Conservation (phyloP, 2,888 invertebrate species). For the Troides helena region DNA sequence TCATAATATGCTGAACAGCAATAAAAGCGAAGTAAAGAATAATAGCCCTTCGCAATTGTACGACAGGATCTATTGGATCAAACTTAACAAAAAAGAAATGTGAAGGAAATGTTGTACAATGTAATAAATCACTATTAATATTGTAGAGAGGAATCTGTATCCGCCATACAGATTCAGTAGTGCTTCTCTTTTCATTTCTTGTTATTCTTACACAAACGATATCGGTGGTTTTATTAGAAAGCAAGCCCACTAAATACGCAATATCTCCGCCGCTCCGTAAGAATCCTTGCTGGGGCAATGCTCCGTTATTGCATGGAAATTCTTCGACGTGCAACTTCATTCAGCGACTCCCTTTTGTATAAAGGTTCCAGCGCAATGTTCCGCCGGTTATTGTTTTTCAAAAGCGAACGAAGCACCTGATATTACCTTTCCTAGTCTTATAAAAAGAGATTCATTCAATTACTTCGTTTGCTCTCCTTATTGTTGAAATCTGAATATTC, state of each 20-base stretch:
- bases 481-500: neutral
- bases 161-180: constrained; percentile 42
- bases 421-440: constrained; percentile 68
- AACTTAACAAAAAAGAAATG: constrained; percentile 15
- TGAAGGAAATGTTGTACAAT: constrained; percentile 48
- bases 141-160: constrained; percentile 67
- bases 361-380: constrained; percentile 72
- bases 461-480: constrained; percentile 45
- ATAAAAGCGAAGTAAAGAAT: neutral
- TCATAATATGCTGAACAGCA: neutral
- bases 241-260: constrained; percentile 75
- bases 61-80: constrained; percentile 4
- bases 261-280: constrained; percentile 69
- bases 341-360: constrained; percentile 71
- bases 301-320: constrained; percentile 78
- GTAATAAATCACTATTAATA: constrained; percentile 52
- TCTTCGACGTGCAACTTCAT: constrained; percentile 77
- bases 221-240: constrained; percentile 75
- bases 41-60: neutral
- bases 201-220: constrained; percentile 73
- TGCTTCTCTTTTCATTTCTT: constrained; percentile 72
- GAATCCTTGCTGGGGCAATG: constrained; percentile 62
- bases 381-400: constrained; percentile 76
- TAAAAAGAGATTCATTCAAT: constrained; percentile 69
- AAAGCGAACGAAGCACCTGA: constrained; percentile 65